Percentiles rank a stretch among this genome's conserved stretches.
Conservation (phyloP, 2,888 invertebrate genomes). For the Callinectes sapidus region DNA sequence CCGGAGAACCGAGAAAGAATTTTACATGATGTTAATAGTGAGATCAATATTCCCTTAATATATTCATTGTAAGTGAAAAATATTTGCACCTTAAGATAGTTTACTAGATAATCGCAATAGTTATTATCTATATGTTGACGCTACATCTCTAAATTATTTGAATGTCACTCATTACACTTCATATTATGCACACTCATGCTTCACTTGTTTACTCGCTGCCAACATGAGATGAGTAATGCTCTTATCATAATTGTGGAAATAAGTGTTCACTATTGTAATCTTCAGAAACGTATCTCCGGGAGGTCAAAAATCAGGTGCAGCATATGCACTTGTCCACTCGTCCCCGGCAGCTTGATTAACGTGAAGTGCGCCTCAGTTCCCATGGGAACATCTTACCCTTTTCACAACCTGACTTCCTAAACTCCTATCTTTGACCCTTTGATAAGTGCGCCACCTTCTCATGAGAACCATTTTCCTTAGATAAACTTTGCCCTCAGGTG, state of each 20-base stretch:
- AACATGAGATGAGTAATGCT: not conserved
- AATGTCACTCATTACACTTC: not conserved
- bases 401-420: not conserved
- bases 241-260: not conserved
- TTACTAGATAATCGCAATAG: not conserved
- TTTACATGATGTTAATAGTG: not conserved
- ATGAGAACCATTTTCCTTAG: conserved; percentile 13
- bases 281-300: not conserved
- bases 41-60: not conserved
- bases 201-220: not conserved
- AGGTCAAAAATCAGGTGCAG: conserved; percentile 9
- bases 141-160: not conserved
- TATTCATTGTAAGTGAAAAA: not conserved
- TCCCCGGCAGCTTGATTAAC: not conserved
- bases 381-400: not conserved
- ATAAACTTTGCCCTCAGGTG: not conserved
- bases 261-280: not conserved
- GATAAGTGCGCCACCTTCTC: not conserved
- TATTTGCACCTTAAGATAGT: not conserved
- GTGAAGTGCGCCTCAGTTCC: conserved; percentile 7
- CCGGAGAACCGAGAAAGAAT: not conserved
- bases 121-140: not conserved
- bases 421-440: not conserved
- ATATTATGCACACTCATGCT: not conserved
- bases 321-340: not conserved